phyloP scores from a whole-genome alignment of 2,888 invertebrate genomes.

The Gnatocerus cornutus region DNA sequence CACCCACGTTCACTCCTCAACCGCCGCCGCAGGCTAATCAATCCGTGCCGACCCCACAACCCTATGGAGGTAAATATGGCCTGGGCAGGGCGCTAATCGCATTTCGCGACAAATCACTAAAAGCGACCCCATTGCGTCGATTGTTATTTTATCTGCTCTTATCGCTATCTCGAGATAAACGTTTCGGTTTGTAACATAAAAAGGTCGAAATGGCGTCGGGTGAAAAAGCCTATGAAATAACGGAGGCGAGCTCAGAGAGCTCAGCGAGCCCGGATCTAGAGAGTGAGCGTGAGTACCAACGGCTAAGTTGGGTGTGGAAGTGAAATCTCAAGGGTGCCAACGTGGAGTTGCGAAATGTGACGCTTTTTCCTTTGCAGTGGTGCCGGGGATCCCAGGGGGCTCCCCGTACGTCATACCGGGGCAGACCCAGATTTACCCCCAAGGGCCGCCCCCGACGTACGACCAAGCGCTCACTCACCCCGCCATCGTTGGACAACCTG shows the following conservation, averaged over 20 bases:
- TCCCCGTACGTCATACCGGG: constrained; percentile 71
- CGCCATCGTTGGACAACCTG: constrained; percentile 71
- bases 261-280: too few relatives aligned
- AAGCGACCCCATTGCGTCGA: too few relatives aligned
- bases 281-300: too few relatives aligned
- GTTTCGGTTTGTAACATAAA: too few relatives aligned
- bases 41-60: constrained; percentile 69
- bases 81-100: background rate
- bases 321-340: too few relatives aligned
- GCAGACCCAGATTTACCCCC: constrained; percentile 78
- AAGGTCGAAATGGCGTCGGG: too few relatives aligned
- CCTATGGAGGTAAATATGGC: constrained; percentile 69
- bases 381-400: constrained; percentile 68
- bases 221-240: too few relatives aligned
- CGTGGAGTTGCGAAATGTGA: too few relatives aligned
- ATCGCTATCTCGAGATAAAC: too few relatives aligned
- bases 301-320: too few relatives aligned
- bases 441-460: constrained; percentile 80
- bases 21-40: constrained; percentile 77
- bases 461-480: constrained; percentile 81
- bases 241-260: too few relatives aligned
- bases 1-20: constrained; percentile 78
- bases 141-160: too few relatives aligned
- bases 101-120: background rate
- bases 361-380: constrained; percentile 60